Conservation (phyloP, 2,888 invertebrate species). For the Timandra comae region DNA sequence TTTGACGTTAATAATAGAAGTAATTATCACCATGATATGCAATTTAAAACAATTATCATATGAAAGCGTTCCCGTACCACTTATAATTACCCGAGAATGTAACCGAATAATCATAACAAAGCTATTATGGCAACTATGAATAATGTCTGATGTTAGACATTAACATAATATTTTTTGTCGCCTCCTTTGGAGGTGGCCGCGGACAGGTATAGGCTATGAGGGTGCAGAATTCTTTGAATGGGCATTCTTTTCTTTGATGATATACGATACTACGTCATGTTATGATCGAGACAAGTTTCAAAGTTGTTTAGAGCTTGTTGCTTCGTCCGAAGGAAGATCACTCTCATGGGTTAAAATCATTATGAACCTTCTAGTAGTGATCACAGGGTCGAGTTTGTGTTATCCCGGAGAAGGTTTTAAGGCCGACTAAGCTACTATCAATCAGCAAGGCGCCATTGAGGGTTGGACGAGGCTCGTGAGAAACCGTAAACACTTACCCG, state of each 20-base stretch:
- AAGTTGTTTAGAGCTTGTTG: constrained; percentile 12
- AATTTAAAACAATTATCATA: constrained; percentile 38
- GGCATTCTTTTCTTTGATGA: constrained; percentile 33
- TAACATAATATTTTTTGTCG: constrained; percentile 73
- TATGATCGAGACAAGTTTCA: constrained; percentile 18
- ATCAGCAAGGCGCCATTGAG: constrained; percentile 76
- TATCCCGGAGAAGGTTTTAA: constrained; percentile 44
- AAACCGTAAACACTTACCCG: constrained; percentile 75
- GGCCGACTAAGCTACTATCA: constrained; percentile 67
- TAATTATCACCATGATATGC: constrained; percentile 45
- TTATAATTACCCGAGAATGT: constrained; percentile 57
- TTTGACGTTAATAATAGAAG: no score
- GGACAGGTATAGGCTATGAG: constrained; percentile 72
- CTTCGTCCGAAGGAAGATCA: constrained; percentile 25
- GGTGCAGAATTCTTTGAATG: constrained; percentile 76
- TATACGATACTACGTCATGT: constrained; percentile 25
- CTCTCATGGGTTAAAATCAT: constrained; percentile 10
- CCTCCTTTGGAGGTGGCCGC: constrained; percentile 70
- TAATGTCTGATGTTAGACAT: constrained; percentile 69
- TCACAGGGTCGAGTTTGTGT: constrained; percentile 29
- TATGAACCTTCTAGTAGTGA: constrained; percentile 21
- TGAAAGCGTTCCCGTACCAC: constrained; percentile 32
- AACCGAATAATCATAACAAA: constrained; percentile 71
- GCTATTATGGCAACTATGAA: constrained; percentile 70
- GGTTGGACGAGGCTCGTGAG: constrained; percentile 72